phyloP scores from a whole-genome alignment of 2,113 vertebrate genomes.

The Miniopterus natalensis region DNA sequence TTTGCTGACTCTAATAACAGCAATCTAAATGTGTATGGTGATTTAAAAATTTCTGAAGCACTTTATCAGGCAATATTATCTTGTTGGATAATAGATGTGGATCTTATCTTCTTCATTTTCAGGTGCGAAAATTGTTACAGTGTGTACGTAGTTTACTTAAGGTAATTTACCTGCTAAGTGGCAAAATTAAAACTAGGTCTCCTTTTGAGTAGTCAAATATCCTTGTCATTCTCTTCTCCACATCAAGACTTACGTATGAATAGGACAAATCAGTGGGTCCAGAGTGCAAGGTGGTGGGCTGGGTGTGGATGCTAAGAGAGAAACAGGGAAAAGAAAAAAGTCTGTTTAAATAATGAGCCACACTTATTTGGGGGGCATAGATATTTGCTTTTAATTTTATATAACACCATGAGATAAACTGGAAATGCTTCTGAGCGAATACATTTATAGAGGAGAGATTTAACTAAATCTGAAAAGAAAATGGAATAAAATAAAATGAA shows the following conservation, averaged over 20 bases:
- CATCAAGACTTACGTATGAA: not conserved
- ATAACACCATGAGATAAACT: not conserved
- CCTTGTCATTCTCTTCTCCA: not conserved
- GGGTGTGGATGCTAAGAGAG: not conserved
- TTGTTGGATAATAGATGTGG: not conserved
- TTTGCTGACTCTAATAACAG: not conserved
- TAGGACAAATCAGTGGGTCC: not conserved
- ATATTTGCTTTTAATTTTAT: not conserved
- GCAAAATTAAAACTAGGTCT: not conserved
- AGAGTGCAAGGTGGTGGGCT: not conserved
- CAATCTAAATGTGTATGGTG: not conserved
- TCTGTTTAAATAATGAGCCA: not conserved
- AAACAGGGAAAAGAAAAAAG: not conserved
- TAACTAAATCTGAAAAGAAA: constrained; percentile 30
- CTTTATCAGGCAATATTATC: not conserved
- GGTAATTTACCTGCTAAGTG: not conserved
- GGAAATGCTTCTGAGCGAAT: not conserved
- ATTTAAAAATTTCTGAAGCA: not conserved
- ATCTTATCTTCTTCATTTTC: not conserved
- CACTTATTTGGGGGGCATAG: not conserved
- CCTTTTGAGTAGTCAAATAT: not conserved
- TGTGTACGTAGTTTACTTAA: not conserved
- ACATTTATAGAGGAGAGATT: not conserved
- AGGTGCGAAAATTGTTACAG: not conserved
- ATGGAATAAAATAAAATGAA: not conserved